phyloP scores from a whole-genome alignment of 1,140 invertebrate genomes.

The Meloidogyne floridensis region DNA sequence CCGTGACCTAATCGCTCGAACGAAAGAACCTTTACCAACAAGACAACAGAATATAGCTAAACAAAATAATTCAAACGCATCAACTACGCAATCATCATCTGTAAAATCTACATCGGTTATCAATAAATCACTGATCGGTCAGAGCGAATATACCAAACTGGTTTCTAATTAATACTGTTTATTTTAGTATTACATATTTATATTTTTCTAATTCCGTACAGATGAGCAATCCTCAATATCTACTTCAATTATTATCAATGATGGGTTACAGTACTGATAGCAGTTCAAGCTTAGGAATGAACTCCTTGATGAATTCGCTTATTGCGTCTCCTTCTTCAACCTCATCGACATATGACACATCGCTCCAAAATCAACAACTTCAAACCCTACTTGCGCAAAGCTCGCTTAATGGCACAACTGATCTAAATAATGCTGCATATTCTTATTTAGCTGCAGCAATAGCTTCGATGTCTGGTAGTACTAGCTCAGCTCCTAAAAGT shows the following conservation, averaged over 20 bases:
- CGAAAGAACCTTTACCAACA: not conserved
- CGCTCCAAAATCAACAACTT: not conserved
- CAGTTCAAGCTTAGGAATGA: not conserved
- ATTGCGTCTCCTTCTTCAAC: not conserved
- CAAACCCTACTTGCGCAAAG: not conserved
- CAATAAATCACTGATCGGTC: not conserved
- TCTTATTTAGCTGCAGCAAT: not conserved
- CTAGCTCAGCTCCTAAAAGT: not conserved
- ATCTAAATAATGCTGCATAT: not conserved
- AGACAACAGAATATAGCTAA: not conserved
- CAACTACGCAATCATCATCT: not conserved
- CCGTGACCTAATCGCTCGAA: not conserved
- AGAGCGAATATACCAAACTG: not conserved
- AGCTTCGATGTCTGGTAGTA: not conserved
- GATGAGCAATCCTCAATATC: not conserved
- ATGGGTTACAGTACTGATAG: not conserved
- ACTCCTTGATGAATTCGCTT: not conserved
- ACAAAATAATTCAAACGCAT: not conserved
- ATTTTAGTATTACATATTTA: too few relatives aligned
- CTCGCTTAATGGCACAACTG: not conserved
- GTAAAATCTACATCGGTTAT: not conserved
- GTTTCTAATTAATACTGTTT: not conserved
- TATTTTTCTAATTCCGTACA: not conserved
- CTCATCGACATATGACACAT: not conserved
- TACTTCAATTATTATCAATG: not conserved